phyloP scores from a whole-genome alignment of 2,888 invertebrate genomes.

The Synergus gifuensis region DNA sequence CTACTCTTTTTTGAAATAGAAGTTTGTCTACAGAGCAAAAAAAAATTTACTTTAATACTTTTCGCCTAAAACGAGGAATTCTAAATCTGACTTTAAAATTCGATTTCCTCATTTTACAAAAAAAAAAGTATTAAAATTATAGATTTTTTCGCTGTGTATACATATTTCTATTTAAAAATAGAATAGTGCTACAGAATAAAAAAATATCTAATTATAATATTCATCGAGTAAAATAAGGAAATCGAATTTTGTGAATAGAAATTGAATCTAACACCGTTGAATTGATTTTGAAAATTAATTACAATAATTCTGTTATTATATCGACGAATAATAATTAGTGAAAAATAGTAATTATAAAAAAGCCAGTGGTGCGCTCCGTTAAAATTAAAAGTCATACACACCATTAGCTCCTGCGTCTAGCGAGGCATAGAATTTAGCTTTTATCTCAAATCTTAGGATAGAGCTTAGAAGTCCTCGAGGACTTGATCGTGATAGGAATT shows the following conservation, averaged over 20 bases:
- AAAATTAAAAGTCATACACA: conserved; percentile 47
- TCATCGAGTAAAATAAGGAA: not conserved
- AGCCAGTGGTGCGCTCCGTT: conserved; percentile 52
- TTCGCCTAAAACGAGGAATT: not conserved
- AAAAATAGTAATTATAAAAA: not conserved
- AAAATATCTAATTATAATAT: too few species aligned
- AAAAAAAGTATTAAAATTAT: too few species aligned
- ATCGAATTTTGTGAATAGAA: not conserved
- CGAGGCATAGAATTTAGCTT: conserved; percentile 53
- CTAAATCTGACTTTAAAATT: too few species aligned
- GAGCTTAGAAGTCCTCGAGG: conserved; percentile 59
- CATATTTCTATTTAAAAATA: too few species aligned
- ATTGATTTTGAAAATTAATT: not conserved
- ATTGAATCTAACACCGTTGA: too few species aligned
- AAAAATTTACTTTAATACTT: not conserved
- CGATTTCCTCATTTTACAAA: too few species aligned
- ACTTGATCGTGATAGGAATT: conserved; percentile 66
- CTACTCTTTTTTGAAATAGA: too few species aligned
- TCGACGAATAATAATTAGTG: not conserved
- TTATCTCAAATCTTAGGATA: conserved; percentile 58
- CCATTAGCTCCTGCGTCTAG: conserved; percentile 53
- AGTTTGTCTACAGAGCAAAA: too few species aligned
- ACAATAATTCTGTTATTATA: not conserved
- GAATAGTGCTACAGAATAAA: too few species aligned
- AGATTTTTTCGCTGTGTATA: too few species aligned